phyloP scores from a whole-genome alignment of 2,797 vertebrate genomes.

The Urocyon cinereoargenteus region DNA sequence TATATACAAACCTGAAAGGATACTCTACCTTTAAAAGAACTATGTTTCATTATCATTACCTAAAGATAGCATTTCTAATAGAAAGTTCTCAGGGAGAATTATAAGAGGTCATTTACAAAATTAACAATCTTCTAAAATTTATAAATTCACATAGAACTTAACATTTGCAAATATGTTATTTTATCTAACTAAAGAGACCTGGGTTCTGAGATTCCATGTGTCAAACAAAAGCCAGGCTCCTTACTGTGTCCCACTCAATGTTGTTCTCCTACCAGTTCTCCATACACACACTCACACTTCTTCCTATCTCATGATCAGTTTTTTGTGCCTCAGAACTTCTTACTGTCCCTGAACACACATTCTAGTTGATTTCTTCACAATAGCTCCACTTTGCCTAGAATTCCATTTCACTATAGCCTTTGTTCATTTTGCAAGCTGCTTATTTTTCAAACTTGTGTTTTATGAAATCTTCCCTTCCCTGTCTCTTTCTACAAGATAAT shows the following conservation, averaged over 20 bases:
- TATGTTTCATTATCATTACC: neutral
- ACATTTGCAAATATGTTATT: neutral
- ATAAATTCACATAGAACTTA: neutral
- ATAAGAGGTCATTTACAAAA: neutral
- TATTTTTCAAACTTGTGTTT: slow-evolving; percentile 30
- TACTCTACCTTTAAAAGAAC: neutral
- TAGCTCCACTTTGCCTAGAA: neutral
- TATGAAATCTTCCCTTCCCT: neutral
- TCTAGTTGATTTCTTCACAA: neutral
- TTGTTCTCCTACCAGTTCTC: neutral
- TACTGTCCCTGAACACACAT: neutral
- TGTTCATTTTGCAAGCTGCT: neutral
- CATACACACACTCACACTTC: neutral
- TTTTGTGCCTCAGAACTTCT: neutral
- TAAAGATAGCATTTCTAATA: neutral
- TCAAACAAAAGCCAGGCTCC: neutral
- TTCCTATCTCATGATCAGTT: neutral
- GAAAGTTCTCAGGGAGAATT: neutral
- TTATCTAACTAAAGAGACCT: neutral
- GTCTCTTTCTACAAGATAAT: neutral
- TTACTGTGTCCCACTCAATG: neutral
- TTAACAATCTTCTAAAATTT: neutral
- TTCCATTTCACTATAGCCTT: neutral
- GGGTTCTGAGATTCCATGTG: neutral
- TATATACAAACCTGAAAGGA: neutral